Evolutionary conservation across 2,113 vertebrate species (phyloP).

Genomic region (Chrysochloris asiatica): DNA sequence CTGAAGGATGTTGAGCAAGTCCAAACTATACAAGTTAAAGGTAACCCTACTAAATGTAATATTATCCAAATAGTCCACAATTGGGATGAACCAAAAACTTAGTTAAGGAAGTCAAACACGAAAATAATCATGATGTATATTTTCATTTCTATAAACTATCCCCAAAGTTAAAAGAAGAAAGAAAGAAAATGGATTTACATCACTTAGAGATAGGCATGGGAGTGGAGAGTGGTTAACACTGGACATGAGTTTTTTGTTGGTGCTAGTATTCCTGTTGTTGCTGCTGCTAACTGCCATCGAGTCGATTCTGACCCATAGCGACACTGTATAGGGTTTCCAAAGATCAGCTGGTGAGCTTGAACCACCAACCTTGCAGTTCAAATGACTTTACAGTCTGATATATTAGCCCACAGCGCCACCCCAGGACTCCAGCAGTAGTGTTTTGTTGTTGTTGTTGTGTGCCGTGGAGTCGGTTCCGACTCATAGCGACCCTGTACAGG

Average conservation of each 20-base stretch:
- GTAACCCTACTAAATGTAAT: neutral
- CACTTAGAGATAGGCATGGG: neutral
- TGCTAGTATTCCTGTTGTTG: neutral
- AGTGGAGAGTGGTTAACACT: neutral
- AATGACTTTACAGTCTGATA: too few species aligned
- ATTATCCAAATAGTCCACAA: neutral
- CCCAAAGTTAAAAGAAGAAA: neutral
- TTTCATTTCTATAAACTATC: neutral
- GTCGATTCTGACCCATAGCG: too few species aligned
- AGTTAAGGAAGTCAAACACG: neutral
- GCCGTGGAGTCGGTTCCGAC: too few species aligned
- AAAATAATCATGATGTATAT: neutral
- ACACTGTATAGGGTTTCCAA: too few species aligned
- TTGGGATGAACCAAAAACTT: neutral
- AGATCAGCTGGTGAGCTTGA: too few species aligned
- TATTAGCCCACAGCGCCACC: too few species aligned
- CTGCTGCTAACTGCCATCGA: too few species aligned
- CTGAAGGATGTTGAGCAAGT: neutral
- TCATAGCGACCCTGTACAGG: too few species aligned
- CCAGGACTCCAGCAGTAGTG: too few species aligned
- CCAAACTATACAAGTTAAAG: constrained; percentile 22
- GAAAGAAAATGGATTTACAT: constrained; percentile 24
- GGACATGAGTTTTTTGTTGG: neutral
- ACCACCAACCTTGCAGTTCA: too few species aligned
- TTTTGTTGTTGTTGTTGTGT: too few species aligned